Conservation (phyloP, 2,113 vertebrate species). For the Melanocharis versteri region DNA sequence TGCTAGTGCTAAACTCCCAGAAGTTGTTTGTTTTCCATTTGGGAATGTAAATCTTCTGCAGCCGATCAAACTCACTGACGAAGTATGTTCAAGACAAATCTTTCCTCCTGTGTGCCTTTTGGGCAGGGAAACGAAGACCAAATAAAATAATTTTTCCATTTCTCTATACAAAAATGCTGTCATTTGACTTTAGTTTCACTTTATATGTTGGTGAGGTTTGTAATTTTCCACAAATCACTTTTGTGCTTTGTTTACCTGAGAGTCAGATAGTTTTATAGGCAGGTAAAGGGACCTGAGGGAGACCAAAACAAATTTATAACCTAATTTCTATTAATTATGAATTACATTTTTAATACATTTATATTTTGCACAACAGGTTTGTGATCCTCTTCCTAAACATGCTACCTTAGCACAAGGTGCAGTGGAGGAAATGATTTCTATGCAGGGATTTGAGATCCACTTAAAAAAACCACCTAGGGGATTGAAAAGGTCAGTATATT, state of each 20-base stretch:
- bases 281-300: background rate
- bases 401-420: background rate
- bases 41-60: background rate
- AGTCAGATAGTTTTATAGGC: background rate
- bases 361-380: background rate
- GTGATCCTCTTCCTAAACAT: background rate
- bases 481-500: background rate
- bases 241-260: background rate
- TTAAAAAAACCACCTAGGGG: background rate
- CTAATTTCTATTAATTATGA: background rate
- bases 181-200: background rate
- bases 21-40: background rate
- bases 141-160: background rate
- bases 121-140: background rate
- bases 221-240: background rate
- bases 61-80: rapidly evolving
- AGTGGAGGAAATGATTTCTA: background rate
- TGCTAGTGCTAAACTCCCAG: background rate
- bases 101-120: background rate
- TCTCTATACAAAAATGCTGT: background rate
- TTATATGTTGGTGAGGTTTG: background rate
- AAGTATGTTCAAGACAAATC: background rate
- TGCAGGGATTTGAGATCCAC: background rate
- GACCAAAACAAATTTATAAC: background rate
- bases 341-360: background rate